Conservation (phyloP, 2,797 vertebrate species). For the Valencia hispanica region DNA sequence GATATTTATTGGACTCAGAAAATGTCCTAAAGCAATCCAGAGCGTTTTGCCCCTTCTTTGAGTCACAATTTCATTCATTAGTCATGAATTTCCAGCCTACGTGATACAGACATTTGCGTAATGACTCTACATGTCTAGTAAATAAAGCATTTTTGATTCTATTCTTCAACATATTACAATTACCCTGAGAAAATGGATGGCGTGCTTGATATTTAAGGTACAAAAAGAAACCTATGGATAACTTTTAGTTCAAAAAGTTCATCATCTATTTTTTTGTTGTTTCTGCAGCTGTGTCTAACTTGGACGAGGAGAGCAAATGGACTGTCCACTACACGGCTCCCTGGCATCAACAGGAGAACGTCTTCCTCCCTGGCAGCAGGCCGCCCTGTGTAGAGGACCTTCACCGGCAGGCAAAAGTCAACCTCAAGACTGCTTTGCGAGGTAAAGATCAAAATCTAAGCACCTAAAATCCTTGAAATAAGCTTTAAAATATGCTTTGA, state of each 20-base stretch:
- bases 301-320: slow-evolving; percentile 98
- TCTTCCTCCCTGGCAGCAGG: slow-evolving; percentile 91
- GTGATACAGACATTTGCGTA: background rate
- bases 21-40: too few relatives aligned
- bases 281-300: slow-evolving; percentile 92
- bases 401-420: slow-evolving; percentile 96
- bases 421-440: slow-evolving; percentile 95
- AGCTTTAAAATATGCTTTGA: background rate
- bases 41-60: too few relatives aligned
- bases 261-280: slow-evolving; percentile 24
- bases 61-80: background rate
- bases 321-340: slow-evolving; percentile 95
- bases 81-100: background rate
- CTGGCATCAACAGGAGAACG: slow-evolving; percentile 98
- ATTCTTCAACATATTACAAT: background rate
- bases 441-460: slow-evolving; percentile 75
- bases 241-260: background rate
- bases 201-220: background rate
- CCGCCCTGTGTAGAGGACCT: slow-evolving; percentile 94
- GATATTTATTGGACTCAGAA: too few relatives aligned
- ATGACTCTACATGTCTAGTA: background rate
- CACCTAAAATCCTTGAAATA: background rate
- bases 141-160: background rate
- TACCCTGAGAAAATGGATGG: background rate
- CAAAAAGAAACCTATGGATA: background rate